Base-by-base conservation (phyloP, 2,113 vertebrate species). In the Eulemur macaco region DNA sequence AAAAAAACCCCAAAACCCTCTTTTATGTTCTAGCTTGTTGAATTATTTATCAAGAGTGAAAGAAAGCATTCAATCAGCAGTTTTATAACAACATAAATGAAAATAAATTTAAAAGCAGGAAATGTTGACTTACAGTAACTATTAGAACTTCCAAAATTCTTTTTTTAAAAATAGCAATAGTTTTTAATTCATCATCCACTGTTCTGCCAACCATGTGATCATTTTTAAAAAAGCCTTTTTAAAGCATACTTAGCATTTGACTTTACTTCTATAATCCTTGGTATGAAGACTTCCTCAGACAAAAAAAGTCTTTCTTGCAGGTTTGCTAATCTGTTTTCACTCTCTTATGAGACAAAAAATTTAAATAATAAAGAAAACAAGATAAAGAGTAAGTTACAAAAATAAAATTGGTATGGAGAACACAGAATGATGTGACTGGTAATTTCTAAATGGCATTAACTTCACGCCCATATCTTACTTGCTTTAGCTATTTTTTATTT, bases 101-200 rank as follows among this genome's bases (percentile, higher is more conserved):
- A 92, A 92, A 97, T 82, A 80, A 87, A 87, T 69, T 84, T 92
- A 85, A 92, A 90, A 91, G 78, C 15, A 80, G 91, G 56, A 90
- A 88, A 76, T 89, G 88, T 6, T 89, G 86, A 71, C 6, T 77
- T 85, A 84, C 0, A 85, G 66, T n/a, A 58, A 47, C 31, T 69
- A 76, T 25, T 92, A 89, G 77, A 84, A 80, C 71, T 76, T 94
- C 29, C 23, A 91, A 73, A 94, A 77, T 54, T 25, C 18, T 54
- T 78, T 97, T 12, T 73, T 50, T 8, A 34, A 85, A 84, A 92
- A 74, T 21, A 90, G 52, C 47, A 94, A 76, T 25, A 69, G 45
- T 6, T 84, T 93, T 63, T 63, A 84, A 68, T 86, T 68, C 20
- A 73, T 91, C 7, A 82, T 66, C 64, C 47, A 85, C 18, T 69